Evolutionary conservation across 2,113 vertebrate species (phyloP).

Genomic region (Ptilorrhoa leucosticta): DNA sequence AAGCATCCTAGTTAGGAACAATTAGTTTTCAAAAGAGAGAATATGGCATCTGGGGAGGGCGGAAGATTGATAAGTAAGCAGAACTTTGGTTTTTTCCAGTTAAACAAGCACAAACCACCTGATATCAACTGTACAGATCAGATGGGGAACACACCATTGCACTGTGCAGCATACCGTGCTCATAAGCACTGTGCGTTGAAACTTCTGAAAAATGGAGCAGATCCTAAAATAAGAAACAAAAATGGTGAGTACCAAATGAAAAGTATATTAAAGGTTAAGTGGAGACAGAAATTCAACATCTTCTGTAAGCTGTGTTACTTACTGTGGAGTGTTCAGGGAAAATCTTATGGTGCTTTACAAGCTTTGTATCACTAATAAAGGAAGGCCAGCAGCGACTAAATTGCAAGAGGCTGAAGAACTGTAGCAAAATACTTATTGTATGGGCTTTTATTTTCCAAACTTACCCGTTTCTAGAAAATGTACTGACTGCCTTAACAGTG

Average conservation of each 20-base stretch:
- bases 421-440: neutral
- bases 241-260: conserved; percentile 72
- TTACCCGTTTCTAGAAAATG: neutral
- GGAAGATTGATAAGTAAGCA: neutral
- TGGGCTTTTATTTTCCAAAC: neutral
- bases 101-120: conserved; percentile 78
- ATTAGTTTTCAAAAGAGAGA: neutral
- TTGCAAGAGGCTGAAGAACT: neutral
- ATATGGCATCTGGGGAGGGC: neutral
- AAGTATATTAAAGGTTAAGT: neutral
- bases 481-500: neutral
- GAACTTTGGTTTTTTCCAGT: conserved; percentile 58
- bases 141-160: conserved; percentile 88
- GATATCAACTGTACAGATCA: conserved; percentile 86
- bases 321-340: neutral
- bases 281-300: neutral
- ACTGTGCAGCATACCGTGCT: conserved; percentile 89
- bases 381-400: neutral
- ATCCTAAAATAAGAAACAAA: conserved; percentile 79
- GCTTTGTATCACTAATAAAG: neutral
- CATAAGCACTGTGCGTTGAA: conserved; percentile 85
- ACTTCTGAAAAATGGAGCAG: conserved; percentile 85
- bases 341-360: neutral
- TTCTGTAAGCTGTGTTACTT: neutral
- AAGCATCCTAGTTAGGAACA: neutral